phyloP scores from a whole-genome alignment of 92 coral and sea anemone genomes.

The Chrysogorgia sp. region DNA sequence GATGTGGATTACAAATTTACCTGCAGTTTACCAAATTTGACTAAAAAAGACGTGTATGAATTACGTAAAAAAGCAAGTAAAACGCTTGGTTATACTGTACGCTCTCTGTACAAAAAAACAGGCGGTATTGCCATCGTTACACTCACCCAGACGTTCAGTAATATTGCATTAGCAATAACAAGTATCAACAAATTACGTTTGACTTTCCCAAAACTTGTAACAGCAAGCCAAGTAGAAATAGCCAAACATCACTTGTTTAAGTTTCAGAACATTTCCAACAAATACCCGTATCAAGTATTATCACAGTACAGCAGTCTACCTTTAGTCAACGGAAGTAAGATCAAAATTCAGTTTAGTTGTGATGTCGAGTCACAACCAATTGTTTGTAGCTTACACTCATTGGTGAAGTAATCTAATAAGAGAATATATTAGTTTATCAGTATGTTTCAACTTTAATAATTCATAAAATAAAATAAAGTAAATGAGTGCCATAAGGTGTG shows the following conservation, averaged over 20 bases:
- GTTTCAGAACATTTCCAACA: background rate
- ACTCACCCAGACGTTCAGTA: slow-evolving; percentile 38
- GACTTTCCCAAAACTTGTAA: slow-evolving; percentile 55
- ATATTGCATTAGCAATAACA: slow-evolving; percentile 45
- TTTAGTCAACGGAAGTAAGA: slow-evolving; percentile 1
- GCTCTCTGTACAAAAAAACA: slow-evolving; percentile 34
- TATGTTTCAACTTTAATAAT: too few species aligned
- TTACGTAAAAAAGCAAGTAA: slow-evolving; percentile 49
- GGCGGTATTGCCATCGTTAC: slow-evolving; percentile 49
- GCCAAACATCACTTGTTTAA: slow-evolving; percentile 22
- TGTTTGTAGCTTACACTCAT: slow-evolving; percentile 2
- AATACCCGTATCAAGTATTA: slow-evolving; percentile 10
- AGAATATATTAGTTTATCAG: too few species aligned
- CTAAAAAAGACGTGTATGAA: slow-evolving; percentile 30
- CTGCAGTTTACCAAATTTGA: background rate
- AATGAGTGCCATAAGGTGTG: too few species aligned
- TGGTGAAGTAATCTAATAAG: background rate
- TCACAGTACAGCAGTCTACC: background rate
- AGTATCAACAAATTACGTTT: slow-evolving; percentile 43
- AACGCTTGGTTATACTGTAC: slow-evolving; percentile 37
- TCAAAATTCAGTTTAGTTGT: slow-evolving; percentile 4
- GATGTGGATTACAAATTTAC: slow-evolving; percentile 49
- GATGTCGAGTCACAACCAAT: background rate
- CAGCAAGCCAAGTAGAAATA: slow-evolving; percentile 49
- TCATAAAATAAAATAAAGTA: too few species aligned